These are phyloP conservation scores for Macrophya alboannulata DNA, from an alignment of 2,888 invertebrate genomes.

Conservation along the genomic window DNA sequence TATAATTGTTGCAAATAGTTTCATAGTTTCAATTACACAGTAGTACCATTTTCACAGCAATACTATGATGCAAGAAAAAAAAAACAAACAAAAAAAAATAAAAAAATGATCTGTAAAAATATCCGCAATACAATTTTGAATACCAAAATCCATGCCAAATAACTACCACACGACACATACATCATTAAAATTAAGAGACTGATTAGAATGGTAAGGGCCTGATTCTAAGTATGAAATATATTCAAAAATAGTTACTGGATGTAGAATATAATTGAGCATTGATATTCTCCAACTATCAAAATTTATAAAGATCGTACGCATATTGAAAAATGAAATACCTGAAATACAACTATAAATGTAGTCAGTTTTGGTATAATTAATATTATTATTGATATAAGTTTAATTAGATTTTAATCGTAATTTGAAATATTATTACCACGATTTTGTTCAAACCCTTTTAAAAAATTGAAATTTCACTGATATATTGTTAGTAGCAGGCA, in stretches of 20 bases:
- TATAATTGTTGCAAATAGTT: not conserved
- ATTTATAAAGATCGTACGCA: not conserved
- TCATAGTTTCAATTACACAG: not conserved
- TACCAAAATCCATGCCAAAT: conserved; percentile 48
- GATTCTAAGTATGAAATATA: not conserved
- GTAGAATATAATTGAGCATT: not conserved
- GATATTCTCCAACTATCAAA: not conserved
- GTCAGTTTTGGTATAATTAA: not conserved
- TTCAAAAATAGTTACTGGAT: not conserved
- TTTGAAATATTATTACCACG: not conserved
- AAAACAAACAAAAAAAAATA: too few relatives aligned
- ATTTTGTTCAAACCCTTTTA: not conserved
- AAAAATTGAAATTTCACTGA: conserved; percentile 14
- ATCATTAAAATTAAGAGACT: conserved; percentile 25
- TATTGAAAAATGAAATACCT: not conserved
- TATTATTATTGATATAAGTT: not conserved
- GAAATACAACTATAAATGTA: not conserved
- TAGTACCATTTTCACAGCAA: not conserved
- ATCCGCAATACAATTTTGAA: conserved; percentile 32
- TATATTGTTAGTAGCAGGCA: conserved; percentile 67
- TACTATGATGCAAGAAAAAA: not conserved
- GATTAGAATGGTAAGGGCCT: not conserved
- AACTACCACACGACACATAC: conserved; percentile 53
- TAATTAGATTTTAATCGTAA: not conserved
- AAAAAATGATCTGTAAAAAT: conserved; percentile 5